Percentiles rank a stretch among this genome's conserved stretches.
These are phyloP conservation scores for Adineta ricciae DNA, from an alignment of 2,888 invertebrate species.

Conservation along the genomic window DNA sequence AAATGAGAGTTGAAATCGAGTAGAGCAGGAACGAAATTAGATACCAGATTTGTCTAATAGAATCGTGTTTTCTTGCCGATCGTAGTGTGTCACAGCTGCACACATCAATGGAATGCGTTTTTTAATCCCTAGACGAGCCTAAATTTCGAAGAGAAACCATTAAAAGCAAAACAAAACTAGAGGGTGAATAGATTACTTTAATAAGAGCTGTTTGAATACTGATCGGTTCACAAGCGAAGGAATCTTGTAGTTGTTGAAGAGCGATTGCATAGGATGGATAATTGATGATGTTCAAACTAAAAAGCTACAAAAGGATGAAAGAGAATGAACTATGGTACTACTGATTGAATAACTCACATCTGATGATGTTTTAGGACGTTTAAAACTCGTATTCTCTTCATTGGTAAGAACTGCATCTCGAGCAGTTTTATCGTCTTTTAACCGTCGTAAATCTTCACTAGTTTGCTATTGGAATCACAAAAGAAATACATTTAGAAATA, in stretches of 20 bases:
- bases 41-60: conserved; percentile 17
- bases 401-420: not conserved
- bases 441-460: not conserved
- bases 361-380: not conserved
- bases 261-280: not conserved
- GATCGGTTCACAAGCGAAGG: not conserved
- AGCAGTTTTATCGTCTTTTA: not conserved
- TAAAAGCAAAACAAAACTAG: not conserved
- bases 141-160: not conserved
- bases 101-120: conserved; percentile 8
- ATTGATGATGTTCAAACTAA: not conserved
- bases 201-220: not conserved
- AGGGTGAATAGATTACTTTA: not conserved
- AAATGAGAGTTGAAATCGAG: not conserved
- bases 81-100: not conserved
- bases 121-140: conserved; percentile 15
- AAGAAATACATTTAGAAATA: no score
- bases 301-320: not conserved
- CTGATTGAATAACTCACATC: not conserved
- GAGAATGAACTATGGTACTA: no score
- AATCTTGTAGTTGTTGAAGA: not conserved
- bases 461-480: no score
- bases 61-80: not conserved
- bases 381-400: not conserved
- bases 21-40: not conserved